Evolutionary conservation across 2,113 vertebrate genomes (phyloP).

Genomic region (Lipophrys pholis): DNA sequence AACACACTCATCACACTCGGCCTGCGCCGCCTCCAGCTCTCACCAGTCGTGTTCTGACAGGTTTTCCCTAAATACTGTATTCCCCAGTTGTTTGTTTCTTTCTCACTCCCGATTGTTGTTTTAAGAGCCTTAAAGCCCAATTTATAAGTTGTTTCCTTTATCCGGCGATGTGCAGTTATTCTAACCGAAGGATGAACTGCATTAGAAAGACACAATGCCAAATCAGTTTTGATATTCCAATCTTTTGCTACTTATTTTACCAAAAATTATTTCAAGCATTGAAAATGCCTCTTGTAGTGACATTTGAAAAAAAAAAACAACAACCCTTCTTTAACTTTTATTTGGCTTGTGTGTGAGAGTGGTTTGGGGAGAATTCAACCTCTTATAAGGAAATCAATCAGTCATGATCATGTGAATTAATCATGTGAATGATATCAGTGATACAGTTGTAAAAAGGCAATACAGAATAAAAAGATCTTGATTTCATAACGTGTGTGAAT

Average conservation of each 20-base stretch:
- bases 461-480: slow-evolving; percentile 68
- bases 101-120: slow-evolving; percentile 43
- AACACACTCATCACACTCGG: slow-evolving; percentile 58
- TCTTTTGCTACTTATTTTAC: slow-evolving; percentile 72
- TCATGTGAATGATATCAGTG: slow-evolving; percentile 43
- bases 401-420: slow-evolving; percentile 4
- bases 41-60: slow-evolving; percentile 38
- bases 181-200: slow-evolving; percentile 30
- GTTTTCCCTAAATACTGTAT: slow-evolving; percentile 11
- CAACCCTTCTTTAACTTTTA: slow-evolving; percentile 53
- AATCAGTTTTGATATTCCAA: slow-evolving; percentile 63
- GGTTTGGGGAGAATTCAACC: slow-evolving; percentile 43
- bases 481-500: slow-evolving; percentile 60
- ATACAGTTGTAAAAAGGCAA: slow-evolving; percentile 75
- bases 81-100: not conserved
- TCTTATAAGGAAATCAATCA: slow-evolving; percentile 53
- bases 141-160: slow-evolving; percentile 59
- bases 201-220: slow-evolving; percentile 55
- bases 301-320: slow-evolving; percentile 11
- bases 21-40: slow-evolving; percentile 37
- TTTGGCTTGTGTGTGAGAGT: slow-evolving; percentile 58
- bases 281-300: slow-evolving; percentile 6
- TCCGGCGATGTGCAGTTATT: slow-evolving; percentile 35
- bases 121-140: slow-evolving; percentile 51
- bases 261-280: slow-evolving; percentile 47